A percentile compares a stretch with the other conserved stretches of the same genome.
Evolutionary conservation across 1,140 invertebrate genomes (phyloP).

Genomic region (Zophobas atratus): DNA sequence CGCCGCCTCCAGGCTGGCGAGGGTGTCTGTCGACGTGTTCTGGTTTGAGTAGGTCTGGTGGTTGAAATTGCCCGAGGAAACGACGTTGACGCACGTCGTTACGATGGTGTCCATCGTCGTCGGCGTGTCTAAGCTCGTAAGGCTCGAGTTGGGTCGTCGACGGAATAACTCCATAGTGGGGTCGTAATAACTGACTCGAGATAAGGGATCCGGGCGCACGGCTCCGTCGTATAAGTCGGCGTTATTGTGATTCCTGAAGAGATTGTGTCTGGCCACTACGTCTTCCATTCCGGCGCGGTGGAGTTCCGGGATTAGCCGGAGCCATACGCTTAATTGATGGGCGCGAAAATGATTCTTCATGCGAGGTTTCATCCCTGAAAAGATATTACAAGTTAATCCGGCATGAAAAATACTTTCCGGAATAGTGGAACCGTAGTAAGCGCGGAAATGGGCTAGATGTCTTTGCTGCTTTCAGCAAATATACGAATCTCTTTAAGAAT

Average conservation of each 20-base stretch:
- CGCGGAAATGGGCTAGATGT: no score
- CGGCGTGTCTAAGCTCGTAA: constrained; percentile 69
- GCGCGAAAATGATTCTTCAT: constrained; percentile 95
- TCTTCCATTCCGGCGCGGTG: constrained; percentile 92
- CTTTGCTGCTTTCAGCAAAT: no score
- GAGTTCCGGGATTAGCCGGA: constrained; percentile 92
- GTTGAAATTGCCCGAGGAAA: constrained; percentile 71
- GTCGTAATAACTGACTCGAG: constrained; percentile 72
- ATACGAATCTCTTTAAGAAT: no score
- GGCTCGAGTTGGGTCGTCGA: constrained; percentile 71
- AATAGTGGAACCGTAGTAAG: neutral
- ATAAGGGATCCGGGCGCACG: constrained; percentile 84
- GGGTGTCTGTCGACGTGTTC: constrained; percentile 77
- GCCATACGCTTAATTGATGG: constrained; percentile 95
- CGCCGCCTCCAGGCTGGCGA: constrained; percentile 84
- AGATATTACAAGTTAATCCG: constrained; percentile 48
- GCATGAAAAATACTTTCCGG: neutral
- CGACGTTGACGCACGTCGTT: constrained; percentile 73
- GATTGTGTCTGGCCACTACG: constrained; percentile 86
- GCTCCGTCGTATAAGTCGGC: constrained; percentile 85
- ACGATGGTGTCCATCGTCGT: constrained; percentile 75
- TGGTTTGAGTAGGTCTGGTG: constrained; percentile 72
- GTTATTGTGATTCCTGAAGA: constrained; percentile 87
- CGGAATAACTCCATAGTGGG: constrained; percentile 73
- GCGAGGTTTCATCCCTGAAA: constrained; percentile 88